These are phyloP conservation scores for Heptranchias perlo DNA, from an alignment of 2,113 vertebrate genomes.

Conservation along the genomic window DNA sequence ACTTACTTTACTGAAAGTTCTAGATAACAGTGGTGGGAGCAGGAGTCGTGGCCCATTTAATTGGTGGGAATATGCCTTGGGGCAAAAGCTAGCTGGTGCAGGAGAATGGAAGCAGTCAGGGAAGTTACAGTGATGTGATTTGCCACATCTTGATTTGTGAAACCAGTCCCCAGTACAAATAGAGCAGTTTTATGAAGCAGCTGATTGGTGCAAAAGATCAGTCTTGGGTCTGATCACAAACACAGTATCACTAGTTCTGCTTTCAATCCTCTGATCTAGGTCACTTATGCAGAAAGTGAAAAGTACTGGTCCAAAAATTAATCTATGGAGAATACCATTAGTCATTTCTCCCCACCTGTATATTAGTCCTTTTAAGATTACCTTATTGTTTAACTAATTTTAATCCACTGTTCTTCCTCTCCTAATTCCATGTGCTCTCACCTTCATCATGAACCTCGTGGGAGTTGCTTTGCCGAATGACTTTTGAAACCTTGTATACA, in stretches of 20 bases:
- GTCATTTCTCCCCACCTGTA: not conserved
- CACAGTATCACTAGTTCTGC: not conserved
- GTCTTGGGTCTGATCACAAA: not conserved
- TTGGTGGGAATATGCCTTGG: not conserved
- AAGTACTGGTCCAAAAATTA: not conserved
- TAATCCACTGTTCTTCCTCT: not conserved
- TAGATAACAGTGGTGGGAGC: not conserved
- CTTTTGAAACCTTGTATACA: not conserved
- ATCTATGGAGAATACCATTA: not conserved
- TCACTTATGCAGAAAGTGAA: not conserved
- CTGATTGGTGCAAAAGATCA: not conserved
- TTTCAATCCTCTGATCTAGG: not conserved
- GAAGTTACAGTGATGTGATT: not conserved
- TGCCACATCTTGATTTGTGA: not conserved
- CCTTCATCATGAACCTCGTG: not conserved
- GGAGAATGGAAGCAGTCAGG: not conserved
- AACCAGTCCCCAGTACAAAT: not conserved
- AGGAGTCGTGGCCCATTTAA: conserved; percentile 16
- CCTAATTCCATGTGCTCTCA: not conserved
- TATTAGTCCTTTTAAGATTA: not conserved
- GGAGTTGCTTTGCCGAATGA: not conserved
- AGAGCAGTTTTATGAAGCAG: not conserved
- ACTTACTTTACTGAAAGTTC: conserved; percentile 31
- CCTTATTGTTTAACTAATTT: not conserved
- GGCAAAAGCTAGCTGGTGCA: not conserved